Evolutionary conservation across 2,888 invertebrate genomes (phyloP).

Genomic region (Lepidocyrtoides sp.): DNA sequence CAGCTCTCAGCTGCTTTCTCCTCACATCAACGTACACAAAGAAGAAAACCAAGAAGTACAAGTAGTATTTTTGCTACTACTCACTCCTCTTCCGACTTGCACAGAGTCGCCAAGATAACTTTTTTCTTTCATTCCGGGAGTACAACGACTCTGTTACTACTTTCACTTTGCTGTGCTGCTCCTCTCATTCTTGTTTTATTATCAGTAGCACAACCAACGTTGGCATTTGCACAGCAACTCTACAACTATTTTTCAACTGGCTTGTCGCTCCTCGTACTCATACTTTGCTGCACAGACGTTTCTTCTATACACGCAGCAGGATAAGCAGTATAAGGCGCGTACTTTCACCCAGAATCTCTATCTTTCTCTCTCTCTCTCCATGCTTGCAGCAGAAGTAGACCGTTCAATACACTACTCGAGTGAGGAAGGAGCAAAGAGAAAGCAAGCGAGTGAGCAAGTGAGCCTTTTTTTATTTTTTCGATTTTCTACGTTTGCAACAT

Average conservation of each 20-base stretch:
- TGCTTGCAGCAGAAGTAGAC: slow-evolving; percentile 60
- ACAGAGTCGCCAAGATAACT: slow-evolving; percentile 63
- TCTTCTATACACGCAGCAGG: slow-evolving; percentile 45
- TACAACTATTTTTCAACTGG: slow-evolving; percentile 34
- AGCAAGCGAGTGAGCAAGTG: slow-evolving; percentile 1
- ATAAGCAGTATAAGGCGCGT: slow-evolving; percentile 44
- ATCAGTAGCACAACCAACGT: background rate
- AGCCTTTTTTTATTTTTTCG: slow-evolving; percentile 59
- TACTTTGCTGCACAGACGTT: slow-evolving; percentile 12
- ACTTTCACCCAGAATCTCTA: slow-evolving; percentile 68
- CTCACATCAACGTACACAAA: slow-evolving; percentile 26
- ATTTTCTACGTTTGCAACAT: slow-evolving; percentile 56
- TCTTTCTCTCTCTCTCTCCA: background rate
- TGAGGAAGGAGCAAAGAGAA: slow-evolving; percentile 20
- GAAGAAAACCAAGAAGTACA: background rate
- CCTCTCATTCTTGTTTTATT: background rate
- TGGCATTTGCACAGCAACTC: slow-evolving; percentile 10
- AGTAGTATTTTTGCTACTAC: background rate
- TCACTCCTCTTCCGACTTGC: background rate
- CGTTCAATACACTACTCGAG: slow-evolving; percentile 65
- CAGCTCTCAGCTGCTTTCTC: slow-evolving; percentile 65
- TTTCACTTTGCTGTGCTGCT: background rate
- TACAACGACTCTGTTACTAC: slow-evolving; percentile 53
- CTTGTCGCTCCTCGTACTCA: slow-evolving; percentile 14
- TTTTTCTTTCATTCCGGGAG: slow-evolving; percentile 52